phyloP scores from a whole-genome alignment of 2,113 vertebrate genomes.

The Burhinus bistriatus region DNA sequence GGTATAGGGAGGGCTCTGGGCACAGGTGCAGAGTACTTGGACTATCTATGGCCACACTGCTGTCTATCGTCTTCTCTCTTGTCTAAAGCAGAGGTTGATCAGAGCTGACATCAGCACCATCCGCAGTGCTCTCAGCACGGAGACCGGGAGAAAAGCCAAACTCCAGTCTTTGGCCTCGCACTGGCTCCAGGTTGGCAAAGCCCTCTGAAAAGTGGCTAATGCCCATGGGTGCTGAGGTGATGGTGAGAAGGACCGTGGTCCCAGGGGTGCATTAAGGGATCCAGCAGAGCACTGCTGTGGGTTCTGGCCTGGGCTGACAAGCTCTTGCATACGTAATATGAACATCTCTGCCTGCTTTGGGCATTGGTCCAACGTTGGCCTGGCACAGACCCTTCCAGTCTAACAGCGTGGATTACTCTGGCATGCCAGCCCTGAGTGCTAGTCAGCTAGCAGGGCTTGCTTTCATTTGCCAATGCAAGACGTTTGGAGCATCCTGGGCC shows the following conservation, averaged over 20 bases:
- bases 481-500: neutral
- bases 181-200: neutral
- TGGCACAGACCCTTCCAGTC: neutral
- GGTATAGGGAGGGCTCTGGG: neutral
- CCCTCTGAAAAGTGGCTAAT: neutral
- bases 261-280: neutral
- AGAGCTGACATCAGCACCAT: neutral
- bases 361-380: neutral
- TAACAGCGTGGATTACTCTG: neutral
- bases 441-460: neutral
- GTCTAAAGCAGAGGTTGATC: neutral
- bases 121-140: neutral
- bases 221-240: neutral
- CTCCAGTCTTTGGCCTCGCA: neutral
- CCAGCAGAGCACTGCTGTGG: neutral
- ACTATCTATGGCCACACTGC: neutral
- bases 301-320: neutral
- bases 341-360: neutral
- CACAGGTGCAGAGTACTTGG: neutral
- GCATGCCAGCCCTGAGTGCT: neutral
- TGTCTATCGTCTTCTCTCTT: neutral
- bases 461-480: neutral
- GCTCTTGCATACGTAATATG: neutral
- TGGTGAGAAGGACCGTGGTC: neutral
- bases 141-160: neutral